A percentile compares a stretch with the other conserved stretches of the same genome.
phyloP scores from a whole-genome alignment of 1,140 invertebrate genomes.

The Drosophila bocqueti region DNA sequence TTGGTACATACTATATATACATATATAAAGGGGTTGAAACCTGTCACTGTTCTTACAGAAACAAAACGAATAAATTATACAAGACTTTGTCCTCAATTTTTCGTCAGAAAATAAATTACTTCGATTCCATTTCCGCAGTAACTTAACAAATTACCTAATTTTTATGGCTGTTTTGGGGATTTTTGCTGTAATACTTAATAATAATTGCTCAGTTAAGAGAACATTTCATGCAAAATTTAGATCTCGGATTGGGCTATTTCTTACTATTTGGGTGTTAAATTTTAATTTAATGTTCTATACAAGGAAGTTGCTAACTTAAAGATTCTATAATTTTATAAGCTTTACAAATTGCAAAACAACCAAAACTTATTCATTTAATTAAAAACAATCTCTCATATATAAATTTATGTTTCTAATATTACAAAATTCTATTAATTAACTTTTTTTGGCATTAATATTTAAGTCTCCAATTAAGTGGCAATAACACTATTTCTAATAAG shows the following conservation, averaged over 20 bases:
- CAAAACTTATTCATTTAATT: too few species aligned
- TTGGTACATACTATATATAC: too few species aligned
- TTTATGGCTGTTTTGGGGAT: not conserved
- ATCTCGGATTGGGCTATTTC: not conserved
- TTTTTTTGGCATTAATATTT: too few species aligned
- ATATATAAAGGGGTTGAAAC: conserved; percentile 26
- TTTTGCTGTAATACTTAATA: not conserved
- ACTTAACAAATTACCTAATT: not conserved
- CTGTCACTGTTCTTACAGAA: conserved; percentile 12
- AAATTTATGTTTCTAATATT: not conserved
- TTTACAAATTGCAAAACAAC: too few species aligned
- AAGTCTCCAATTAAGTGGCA: too few species aligned
- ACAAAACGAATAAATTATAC: conserved; percentile 11
- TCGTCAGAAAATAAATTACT: not conserved
- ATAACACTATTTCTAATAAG: not conserved
- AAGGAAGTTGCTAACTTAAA: not conserved
- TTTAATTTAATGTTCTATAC: not conserved
- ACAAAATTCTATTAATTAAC: not conserved
- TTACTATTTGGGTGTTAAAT: not conserved
- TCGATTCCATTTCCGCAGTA: not conserved
- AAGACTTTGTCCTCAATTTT: conserved; percentile 6
- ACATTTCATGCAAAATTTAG: not conserved
- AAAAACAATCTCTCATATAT: not conserved
- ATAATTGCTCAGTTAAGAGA: not conserved
- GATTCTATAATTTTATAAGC: too few species aligned